Percentiles rank a stretch among this genome's conserved stretches.
phyloP scores from a whole-genome alignment of 2,888 invertebrate species.

The Amblyteles armatorius region DNA sequence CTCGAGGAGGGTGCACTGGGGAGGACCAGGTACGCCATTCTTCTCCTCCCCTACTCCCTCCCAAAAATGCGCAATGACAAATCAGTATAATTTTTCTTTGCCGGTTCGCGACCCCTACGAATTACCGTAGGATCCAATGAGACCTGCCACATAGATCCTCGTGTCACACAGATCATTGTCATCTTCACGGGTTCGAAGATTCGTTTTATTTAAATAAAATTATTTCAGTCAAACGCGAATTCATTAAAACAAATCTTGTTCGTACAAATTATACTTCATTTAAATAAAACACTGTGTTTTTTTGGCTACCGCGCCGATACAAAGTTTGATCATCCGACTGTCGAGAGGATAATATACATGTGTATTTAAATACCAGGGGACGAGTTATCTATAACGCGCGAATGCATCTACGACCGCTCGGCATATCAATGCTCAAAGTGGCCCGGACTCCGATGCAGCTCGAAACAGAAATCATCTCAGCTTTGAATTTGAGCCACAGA shows the following conservation, averaged over 20 bases:
- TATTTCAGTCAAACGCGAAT: neutral
- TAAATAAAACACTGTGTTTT: neutral
- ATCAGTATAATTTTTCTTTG: neutral
- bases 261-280: neutral
- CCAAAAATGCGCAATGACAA: neutral
- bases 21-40: slow-evolving; percentile 90
- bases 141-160: slow-evolving; percentile 4
- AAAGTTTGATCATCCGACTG: neutral
- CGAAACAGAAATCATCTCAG: slow-evolving; percentile 20
- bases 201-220: neutral
- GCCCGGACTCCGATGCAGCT: slow-evolving; percentile 63
- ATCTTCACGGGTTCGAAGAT: neutral
- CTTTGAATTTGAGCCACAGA: neutral
- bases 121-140: neutral
- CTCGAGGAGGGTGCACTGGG: slow-evolving; percentile 92
- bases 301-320: neutral
- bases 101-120: neutral
- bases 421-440: slow-evolving; percentile 65
- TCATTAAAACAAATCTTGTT: neutral
- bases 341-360: slow-evolving; percentile 23
- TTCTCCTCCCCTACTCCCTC: slow-evolving; percentile 13
- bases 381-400: slow-evolving; percentile 63
- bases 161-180: slow-evolving; percentile 12
- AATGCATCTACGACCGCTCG: slow-evolving; percentile 60
- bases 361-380: slow-evolving; percentile 37